phyloP scores from a whole-genome alignment of 2,113 vertebrate species.

The Piaya cayana region DNA sequence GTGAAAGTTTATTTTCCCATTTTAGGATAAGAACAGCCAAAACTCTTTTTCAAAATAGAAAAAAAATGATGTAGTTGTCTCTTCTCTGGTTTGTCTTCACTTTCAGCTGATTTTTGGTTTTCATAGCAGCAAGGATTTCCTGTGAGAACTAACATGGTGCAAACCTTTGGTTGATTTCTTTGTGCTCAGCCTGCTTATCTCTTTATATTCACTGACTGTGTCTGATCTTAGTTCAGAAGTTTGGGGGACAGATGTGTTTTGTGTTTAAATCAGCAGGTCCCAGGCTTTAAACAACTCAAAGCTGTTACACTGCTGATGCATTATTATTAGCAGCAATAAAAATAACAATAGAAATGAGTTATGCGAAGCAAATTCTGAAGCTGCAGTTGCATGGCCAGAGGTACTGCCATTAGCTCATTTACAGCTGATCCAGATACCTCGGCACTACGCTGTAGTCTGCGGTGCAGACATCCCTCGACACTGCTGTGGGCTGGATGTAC shows the following conservation, averaged over 20 bases:
- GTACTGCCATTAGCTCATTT: not conserved
- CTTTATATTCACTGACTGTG: not conserved
- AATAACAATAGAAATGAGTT: not conserved
- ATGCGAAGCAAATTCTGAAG: not conserved
- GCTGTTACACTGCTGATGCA: not conserved
- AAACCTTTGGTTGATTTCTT: not conserved
- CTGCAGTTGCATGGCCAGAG: not conserved
- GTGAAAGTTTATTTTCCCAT: not conserved
- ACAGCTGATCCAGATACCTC: not conserved
- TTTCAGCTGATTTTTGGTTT: not conserved
- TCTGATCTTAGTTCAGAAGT: not conserved
- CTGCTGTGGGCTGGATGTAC: rapidly evolving
- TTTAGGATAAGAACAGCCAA: not conserved
- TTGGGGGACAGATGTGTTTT: not conserved
- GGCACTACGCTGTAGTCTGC: not conserved
- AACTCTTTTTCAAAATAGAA: not conserved
- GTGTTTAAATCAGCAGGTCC: not conserved
- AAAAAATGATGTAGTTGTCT: not conserved
- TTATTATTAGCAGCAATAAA: not conserved
- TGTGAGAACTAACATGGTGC: not conserved
- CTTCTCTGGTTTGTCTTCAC: not conserved
- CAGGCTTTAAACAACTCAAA: not conserved
- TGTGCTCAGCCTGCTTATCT: not conserved
- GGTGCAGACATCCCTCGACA: not conserved
- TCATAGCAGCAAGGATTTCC: not conserved